Evolutionary conservation across 1,140 invertebrate species (phyloP).

Genomic region (Diprion similis): DNA sequence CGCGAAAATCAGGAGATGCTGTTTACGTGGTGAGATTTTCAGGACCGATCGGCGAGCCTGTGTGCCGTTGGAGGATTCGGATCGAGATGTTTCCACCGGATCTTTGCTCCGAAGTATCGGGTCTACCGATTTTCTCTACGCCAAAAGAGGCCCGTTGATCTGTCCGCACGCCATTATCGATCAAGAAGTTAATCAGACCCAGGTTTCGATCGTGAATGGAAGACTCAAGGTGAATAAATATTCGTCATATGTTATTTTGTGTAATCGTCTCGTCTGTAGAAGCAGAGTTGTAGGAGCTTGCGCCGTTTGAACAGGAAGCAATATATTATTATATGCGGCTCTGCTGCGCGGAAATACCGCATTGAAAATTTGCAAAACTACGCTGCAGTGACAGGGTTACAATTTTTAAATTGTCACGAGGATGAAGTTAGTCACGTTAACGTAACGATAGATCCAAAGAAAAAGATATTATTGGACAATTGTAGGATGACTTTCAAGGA

Average conservation of each 20-base stretch:
- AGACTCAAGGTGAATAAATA: slow-evolving; percentile 30
- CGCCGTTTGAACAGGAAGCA: no score
- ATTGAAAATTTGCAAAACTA: no score
- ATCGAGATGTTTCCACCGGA: background rate
- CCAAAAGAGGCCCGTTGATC: slow-evolving; percentile 14
- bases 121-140: slow-evolving; percentile 12
- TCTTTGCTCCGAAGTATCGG: background rate
- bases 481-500: no score
- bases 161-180: slow-evolving; percentile 33
- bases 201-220: slow-evolving; percentile 20
- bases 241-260: background rate
- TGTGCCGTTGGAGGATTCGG: background rate
- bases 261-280: background rate
- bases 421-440: no score
- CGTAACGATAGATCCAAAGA: no score
- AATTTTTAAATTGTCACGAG: no score
- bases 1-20: slow-evolving; percentile 33
- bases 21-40: slow-evolving; percentile 22
- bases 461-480: no score
- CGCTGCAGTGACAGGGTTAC: no score
- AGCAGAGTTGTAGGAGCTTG: no score
- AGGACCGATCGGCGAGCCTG: slow-evolving; percentile 25
- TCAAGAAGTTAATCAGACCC: slow-evolving; percentile 21
- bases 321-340: no score
- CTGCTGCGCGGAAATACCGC: no score